Evolutionary conservation across 2,888 invertebrate genomes (phyloP).

Genomic region (Melanargia galathea): DNA sequence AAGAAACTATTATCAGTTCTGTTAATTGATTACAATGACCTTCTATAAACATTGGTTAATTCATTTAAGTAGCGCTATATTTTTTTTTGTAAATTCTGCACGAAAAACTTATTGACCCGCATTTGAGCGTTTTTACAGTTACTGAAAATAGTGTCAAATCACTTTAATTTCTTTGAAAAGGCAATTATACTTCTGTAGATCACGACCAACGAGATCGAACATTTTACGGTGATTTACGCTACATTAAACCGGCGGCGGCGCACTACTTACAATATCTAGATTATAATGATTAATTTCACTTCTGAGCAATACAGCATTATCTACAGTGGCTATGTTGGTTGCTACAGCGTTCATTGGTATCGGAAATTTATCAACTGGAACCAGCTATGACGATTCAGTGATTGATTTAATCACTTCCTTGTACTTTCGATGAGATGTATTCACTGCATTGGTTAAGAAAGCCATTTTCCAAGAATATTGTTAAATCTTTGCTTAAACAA

Average conservation of each 20-base stretch:
- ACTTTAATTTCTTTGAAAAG: constrained; percentile 17
- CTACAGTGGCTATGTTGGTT: not conserved
- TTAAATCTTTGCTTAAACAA: not conserved
- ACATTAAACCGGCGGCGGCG: constrained; percentile 34
- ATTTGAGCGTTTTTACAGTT: constrained; percentile 30
- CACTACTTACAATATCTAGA: constrained; percentile 29
- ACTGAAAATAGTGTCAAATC: constrained; percentile 25
- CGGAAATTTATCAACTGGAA: constrained; percentile 18
- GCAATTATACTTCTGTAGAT: constrained; percentile 22
- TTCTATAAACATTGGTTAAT: too few relatives aligned
- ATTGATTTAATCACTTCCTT: constrained; percentile 13
- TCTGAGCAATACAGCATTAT: constrained; percentile 7
- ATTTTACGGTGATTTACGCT: constrained; percentile 41
- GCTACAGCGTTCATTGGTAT: constrained; percentile 6
- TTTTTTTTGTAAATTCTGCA: constrained; percentile 4
- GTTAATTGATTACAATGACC: too few relatives aligned
- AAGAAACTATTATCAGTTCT: too few relatives aligned
- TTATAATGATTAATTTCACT: constrained; percentile 23
- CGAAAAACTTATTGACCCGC: constrained; percentile 29
- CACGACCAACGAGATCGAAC: constrained; percentile 27
- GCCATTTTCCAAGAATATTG: not conserved
- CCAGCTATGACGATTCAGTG: constrained; percentile 5
- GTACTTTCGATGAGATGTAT: not conserved
- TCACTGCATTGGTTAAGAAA: not conserved
- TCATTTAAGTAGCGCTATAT: not conserved